These are phyloP conservation scores for Bembecia ichneumoniformis DNA, from an alignment of 2,888 invertebrate species.

Conservation along the genomic window DNA sequence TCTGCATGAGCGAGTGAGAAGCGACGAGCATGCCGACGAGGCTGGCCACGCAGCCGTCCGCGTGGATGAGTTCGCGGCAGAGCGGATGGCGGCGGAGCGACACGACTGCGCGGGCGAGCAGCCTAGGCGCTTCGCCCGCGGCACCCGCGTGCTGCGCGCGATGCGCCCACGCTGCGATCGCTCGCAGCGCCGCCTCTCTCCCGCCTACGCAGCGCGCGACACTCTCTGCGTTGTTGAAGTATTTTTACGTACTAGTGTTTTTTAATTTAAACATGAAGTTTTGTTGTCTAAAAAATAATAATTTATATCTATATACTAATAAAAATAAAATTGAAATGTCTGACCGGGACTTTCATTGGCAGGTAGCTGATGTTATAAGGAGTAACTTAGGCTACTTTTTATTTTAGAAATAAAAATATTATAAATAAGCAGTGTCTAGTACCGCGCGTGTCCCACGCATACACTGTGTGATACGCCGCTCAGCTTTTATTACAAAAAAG, in stretches of 20 bases:
- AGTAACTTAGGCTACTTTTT: no score
- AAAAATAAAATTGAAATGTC: no score
- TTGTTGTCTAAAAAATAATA: no score
- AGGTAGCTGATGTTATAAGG: no score
- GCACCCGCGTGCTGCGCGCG: conserved; percentile 87
- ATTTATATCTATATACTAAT: no score
- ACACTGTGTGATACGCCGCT: no score
- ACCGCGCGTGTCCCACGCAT: no score
- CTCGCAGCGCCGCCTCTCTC: conserved; percentile 71
- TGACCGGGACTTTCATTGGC: no score
- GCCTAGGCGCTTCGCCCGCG: conserved; percentile 84
- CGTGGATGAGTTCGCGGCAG: conserved; percentile 27
- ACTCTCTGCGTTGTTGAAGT: conserved; percentile 61
- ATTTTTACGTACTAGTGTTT: neutral
- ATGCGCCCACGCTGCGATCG: conserved; percentile 80
- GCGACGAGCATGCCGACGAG: conserved; percentile 87
- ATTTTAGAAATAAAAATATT: no score
- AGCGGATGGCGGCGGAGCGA: conserved; percentile 34
- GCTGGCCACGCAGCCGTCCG: conserved; percentile 79
- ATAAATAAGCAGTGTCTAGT: no score
- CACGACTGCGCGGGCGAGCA: conserved; percentile 84
- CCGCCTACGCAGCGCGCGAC: conserved; percentile 78
- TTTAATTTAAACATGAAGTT: no score
- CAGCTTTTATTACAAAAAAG: no score
- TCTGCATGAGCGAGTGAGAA: conserved; percentile 90